Percentiles rank a stretch among this genome's conserved stretches.
These are phyloP conservation scores for Caenorhabditis sp. DNA, from an alignment of 2,888 invertebrate species.

Conservation along the genomic window DNA sequence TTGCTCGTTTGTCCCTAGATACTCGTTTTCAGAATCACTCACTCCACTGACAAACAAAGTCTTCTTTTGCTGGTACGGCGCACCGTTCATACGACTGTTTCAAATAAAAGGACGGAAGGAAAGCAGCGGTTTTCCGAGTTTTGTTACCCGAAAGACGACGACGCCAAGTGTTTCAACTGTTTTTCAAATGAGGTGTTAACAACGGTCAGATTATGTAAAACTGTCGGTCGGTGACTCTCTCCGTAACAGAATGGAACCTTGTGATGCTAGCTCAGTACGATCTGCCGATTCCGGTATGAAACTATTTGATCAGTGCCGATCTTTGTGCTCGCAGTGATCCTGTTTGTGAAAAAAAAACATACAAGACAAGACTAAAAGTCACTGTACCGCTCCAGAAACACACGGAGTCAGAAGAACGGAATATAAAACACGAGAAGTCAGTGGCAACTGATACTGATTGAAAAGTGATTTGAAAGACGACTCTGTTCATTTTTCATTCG, in stretches of 20 bases:
- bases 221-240: constrained; percentile 17
- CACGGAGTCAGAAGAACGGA: neutral
- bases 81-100: constrained; percentile 52
- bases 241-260: constrained; percentile 37
- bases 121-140: constrained; percentile 29
- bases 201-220: constrained; percentile 49
- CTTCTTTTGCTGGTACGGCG: constrained; percentile 50
- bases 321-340: constrained; percentile 46
- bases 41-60: constrained; percentile 44
- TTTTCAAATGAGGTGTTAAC: constrained; percentile 54
- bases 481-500: too few species aligned
- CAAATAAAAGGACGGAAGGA: neutral
- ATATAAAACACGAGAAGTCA: neutral
- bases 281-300: constrained; percentile 40
- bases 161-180: constrained; percentile 54
- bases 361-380: neutral
- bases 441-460: too few species aligned
- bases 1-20: constrained; percentile 23
- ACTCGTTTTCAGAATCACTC: constrained; percentile 48
- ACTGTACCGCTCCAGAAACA: neutral
- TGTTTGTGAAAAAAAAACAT: constrained; percentile 5
- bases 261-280: constrained; percentile 54
- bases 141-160: constrained; percentile 23
- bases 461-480: too few species aligned
- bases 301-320: constrained; percentile 51